These are phyloP conservation scores for Verasper variegatus DNA, from an alignment of 2,113 vertebrate species.

Conservation along the genomic window DNA sequence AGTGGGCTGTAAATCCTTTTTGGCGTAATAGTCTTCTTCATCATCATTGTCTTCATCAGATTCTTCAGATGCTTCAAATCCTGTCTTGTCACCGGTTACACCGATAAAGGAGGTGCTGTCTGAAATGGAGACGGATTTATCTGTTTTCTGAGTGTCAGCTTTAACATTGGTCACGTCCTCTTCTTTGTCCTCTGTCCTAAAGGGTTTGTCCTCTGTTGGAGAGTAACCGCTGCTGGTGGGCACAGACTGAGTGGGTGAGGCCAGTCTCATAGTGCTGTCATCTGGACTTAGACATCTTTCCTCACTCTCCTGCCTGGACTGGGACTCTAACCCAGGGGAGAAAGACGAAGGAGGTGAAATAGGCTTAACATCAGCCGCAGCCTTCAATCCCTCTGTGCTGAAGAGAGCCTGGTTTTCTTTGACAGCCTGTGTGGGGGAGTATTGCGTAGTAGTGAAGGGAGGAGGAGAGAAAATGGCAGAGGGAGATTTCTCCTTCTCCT, in stretches of 20 bases:
- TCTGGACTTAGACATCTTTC: conserved; percentile 94
- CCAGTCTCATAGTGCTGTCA: conserved; percentile 95
- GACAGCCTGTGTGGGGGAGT: conserved; percentile 51
- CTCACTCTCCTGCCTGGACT: conserved; percentile 83
- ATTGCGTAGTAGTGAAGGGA: not conserved
- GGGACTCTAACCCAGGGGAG: conserved; percentile 70
- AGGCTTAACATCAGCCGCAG: conserved; percentile 52
- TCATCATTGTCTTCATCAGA: conserved; percentile 78
- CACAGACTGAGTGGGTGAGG: conserved; percentile 92
- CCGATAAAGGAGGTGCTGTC: conserved; percentile 72
- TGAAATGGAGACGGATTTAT: conserved; percentile 64
- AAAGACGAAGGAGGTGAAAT: conserved; percentile 66
- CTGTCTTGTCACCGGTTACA: conserved; percentile 83
- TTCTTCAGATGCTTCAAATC: conserved; percentile 78
- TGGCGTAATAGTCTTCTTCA: conserved; percentile 60
- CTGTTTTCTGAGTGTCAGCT: conserved; percentile 29
- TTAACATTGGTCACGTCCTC: conserved; percentile 31
- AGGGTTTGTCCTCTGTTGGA: conserved; percentile 90
- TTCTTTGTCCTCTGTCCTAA: conserved; percentile 77
- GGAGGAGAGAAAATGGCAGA: conserved; percentile 33
- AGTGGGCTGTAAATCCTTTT: conserved; percentile 75
- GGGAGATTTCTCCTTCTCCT: conserved; percentile 70
- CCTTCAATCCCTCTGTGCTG: conserved; percentile 51
- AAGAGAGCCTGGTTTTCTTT: conserved; percentile 49
- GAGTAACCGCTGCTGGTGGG: conserved; percentile 95